Base-by-base conservation (phyloP, 2,113 vertebrate species). In the Apeltes quadracus region DNA sequence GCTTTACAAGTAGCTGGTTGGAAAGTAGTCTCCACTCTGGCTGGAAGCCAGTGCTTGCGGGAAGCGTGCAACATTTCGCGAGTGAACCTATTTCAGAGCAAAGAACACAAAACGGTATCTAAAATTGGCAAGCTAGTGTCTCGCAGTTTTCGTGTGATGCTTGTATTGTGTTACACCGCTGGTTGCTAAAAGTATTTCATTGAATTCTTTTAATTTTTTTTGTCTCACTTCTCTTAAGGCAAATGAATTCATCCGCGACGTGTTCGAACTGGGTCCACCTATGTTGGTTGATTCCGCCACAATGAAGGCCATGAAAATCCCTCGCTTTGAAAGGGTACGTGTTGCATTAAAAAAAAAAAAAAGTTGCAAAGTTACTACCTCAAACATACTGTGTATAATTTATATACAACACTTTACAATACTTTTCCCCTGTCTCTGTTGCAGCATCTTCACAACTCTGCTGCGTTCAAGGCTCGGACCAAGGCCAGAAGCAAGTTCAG, bases 401-500 rank as follows among this genome's bases (percentile, higher is more conserved):
- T 2, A 2, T 25, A 1, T 15, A 23, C 1, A 34, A 5, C n/a
- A 6, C 10, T 18, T 3, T 1, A 44, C 43, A n/a, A 12, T 7
- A 15, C 18, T 15, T 41, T n/a, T 1, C 12, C 2, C 3, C 5
- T 13, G 2, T 74, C 16, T 62, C 0, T 46, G 10, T 74, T 59
- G 15, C 76, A 99, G 98, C 98, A 99, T 88, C 95, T 98, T 54
- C 98, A 96, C 91, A 99, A 99, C 85, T 96, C 98, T 29, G 98
- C 98, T 69, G 96, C 96, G 2, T 98, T 98, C 92, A 99, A 99
- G 90, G 97, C 97, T 70, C 94, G 97, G 87, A 99, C 98, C 66
- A 99, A 99, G 90, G 97, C 97, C 79, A 95, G 96, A 86, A 99
- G 93, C 94, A 97, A 98, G 93, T 96, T 96, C 76, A 95, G 97